phyloP scores from a whole-genome alignment of 2,797 vertebrate species.

The Lepilemur septentrionalis region DNA sequence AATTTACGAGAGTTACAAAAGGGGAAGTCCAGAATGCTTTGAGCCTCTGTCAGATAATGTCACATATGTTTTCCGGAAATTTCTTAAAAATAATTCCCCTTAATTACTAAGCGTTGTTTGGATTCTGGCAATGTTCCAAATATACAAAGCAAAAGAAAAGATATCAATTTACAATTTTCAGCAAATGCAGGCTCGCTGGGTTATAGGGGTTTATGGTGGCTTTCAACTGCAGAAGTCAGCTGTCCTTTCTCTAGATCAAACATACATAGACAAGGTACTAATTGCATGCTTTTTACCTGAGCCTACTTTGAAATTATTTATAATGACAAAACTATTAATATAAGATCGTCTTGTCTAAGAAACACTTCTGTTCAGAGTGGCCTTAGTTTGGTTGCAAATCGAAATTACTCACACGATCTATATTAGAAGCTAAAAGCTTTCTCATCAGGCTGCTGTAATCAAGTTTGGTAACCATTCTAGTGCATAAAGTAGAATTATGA shows the following conservation, averaged over 20 bases:
- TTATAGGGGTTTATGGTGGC: not conserved
- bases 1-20: conserved; percentile 16
- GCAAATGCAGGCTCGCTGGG: not conserved
- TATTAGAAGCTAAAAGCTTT: conserved; percentile 61
- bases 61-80: not conserved
- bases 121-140: conserved; percentile 7
- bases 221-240: not conserved
- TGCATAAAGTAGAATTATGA: conserved; percentile 74
- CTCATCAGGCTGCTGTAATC: conserved; percentile 72
- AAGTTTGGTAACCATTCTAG: conserved; percentile 73
- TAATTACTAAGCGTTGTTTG: conserved; percentile 33
- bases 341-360: conserved; percentile 24
- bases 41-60: not conserved
- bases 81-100: conserved; percentile 46
- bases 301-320: conserved; percentile 62
- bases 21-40: not conserved
- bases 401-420: conserved; percentile 54
- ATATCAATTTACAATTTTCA: conserved; percentile 37
- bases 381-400: not conserved
- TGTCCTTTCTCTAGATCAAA: conserved; percentile 37
- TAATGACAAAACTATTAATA: conserved; percentile 13
- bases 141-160: conserved; percentile 15
- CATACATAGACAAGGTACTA: conserved; percentile 12
- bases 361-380: not conserved
- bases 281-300: conserved; percentile 24